Evolutionary conservation across 53 echinoderm and acorn worm genomes (phyloP), one percentile per base, ranked within the genome.

Genomic region (Hippasteria phrygiana): DNA sequence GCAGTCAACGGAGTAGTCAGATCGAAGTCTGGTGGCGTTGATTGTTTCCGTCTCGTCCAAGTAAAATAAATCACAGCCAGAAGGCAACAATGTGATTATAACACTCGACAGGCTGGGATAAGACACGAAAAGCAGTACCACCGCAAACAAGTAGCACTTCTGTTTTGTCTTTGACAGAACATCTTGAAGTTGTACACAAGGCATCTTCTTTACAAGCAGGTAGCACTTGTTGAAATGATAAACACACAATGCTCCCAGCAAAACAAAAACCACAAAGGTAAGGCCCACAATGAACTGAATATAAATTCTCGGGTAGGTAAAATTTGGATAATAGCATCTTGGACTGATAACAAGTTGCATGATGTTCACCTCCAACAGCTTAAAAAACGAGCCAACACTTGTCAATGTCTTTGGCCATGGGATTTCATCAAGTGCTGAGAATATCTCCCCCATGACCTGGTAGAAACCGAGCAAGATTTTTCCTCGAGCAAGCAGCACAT

Each of bases 401-500:
- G 48, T 37, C 42, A 92, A 51, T 2, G 12, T 45, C 4, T 48
- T 35, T 46, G n/a, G n/a, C n/a, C n/a, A n/a, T n/a, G n/a, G n/a
- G n/a, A 93, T 55, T 13, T 55, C 46, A 26, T 86, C 32, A 5
- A 93, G 16, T 2, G 89, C 62, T n/a, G 74, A 47, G 35, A 85
- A 89, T 65, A 89, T 54, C 24, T 84, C 89, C 9, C 89, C 92
- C 47, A 85, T 70, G 51, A 93, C 89, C 67, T 93, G 93, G 33
- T 89, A 93, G 37, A 93, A 93, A 40, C 93, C 93, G 18, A 93
- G 67, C 18, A 89, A 28, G 53, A 93, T 93, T 71, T 93, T 93
- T 11, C 41, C 59, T 42, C 93, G 74, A 18, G 93, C 83, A 6
- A 86, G 51, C 2, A 89, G 17, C 9, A 89, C 63, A 46, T 59